These are phyloP conservation scores for Himalopsyche tibetana DNA, from an alignment of 2,888 invertebrate genomes.

Conservation along the genomic window DNA sequence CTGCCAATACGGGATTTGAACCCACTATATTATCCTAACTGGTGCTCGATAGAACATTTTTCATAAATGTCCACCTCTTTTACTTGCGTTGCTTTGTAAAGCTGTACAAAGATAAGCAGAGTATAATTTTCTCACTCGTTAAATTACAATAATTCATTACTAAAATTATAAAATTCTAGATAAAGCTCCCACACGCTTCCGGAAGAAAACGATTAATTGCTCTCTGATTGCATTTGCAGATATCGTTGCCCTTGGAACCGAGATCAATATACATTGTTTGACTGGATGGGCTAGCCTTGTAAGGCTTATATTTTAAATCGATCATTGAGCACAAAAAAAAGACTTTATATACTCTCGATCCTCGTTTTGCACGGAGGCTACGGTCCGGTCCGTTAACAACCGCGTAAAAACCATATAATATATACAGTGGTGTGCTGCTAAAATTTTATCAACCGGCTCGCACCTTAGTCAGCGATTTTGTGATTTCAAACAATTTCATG, in stretches of 20 bases:
- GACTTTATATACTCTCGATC: too few relatives aligned
- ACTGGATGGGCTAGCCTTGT: too few relatives aligned
- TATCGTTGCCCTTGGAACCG: slow-evolving; percentile 4
- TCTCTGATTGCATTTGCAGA: slow-evolving; percentile 6
- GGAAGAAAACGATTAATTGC: not conserved
- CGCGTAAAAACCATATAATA: too few relatives aligned
- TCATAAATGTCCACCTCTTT: not conserved
- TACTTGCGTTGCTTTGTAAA: not conserved
- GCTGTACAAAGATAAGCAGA: not conserved
- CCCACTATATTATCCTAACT: not conserved
- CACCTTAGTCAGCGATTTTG: too few relatives aligned
- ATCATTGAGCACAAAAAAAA: too few relatives aligned
- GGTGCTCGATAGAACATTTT: not conserved
- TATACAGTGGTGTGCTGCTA: too few relatives aligned
- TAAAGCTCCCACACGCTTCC: slow-evolving; percentile 7
- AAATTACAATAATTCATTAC: not conserved
- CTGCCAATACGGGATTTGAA: too few relatives aligned
- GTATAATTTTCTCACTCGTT: not conserved
- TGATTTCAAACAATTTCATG: too few relatives aligned
- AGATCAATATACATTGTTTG: not conserved
- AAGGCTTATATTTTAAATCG: too few relatives aligned
- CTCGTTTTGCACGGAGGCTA: too few relatives aligned
- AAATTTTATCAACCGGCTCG: too few relatives aligned
- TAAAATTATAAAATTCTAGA: not conserved
- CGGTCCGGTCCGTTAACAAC: too few relatives aligned